Evolutionary conservation across 2,113 vertebrate genomes (phyloP).

Genomic region (Platysternon megacephalum): DNA sequence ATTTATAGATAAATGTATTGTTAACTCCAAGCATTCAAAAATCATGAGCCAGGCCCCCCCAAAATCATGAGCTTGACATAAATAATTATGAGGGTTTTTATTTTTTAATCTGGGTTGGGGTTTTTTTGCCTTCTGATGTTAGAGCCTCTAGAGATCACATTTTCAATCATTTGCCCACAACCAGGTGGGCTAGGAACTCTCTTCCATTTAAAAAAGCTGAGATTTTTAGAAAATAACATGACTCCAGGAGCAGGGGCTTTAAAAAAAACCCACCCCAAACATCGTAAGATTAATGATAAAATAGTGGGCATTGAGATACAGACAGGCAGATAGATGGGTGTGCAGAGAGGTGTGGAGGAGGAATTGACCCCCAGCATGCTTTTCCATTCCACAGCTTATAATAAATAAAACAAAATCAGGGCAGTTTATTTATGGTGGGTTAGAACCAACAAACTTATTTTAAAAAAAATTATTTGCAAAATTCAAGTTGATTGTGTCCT

Average conservation of each 20-base stretch:
- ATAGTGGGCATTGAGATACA: neutral
- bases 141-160: neutral
- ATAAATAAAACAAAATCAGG: neutral
- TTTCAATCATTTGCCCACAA: neutral
- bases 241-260: neutral
- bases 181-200: neutral
- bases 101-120: neutral
- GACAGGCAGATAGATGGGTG: neutral
- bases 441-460: fast-evolving
- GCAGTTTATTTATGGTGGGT: neutral
- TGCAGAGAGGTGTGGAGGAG: neutral
- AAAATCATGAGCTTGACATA: neutral
- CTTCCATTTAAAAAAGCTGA: neutral
- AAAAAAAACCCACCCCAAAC: neutral
- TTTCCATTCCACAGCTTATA: neutral
- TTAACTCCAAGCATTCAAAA: conserved; percentile 7
- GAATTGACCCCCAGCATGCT: no score
- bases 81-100: neutral
- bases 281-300: neutral
- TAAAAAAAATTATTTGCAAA: neutral
- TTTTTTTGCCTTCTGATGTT: neutral
- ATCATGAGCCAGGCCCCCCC: neutral
- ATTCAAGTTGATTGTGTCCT: neutral
- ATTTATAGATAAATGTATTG: neutral
- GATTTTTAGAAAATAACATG: neutral